Evolutionary conservation across 2,888 invertebrate genomes (phyloP).

Genomic region (Panzeria rudis): DNA sequence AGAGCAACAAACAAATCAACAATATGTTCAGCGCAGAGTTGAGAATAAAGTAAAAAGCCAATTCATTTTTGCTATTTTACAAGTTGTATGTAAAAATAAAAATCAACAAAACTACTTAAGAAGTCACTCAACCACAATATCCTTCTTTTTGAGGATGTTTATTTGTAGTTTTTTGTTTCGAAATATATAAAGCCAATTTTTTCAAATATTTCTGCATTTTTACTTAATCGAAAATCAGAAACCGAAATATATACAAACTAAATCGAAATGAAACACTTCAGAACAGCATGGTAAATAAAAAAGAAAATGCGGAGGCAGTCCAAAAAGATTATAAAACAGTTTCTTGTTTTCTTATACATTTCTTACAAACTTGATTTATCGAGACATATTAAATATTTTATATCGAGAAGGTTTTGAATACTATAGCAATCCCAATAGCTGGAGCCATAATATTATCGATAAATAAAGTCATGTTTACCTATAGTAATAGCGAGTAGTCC

Average conservation of each 20-base stretch:
- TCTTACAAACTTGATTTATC: no score
- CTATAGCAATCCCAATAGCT: no score
- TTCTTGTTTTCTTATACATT: no score
- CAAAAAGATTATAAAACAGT: background rate
- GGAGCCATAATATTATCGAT: no score
- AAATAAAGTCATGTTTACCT: no score
- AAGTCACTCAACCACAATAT: slow-evolving; percentile 67
- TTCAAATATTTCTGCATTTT: slow-evolving; percentile 14
- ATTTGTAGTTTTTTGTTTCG: slow-evolving; percentile 32
- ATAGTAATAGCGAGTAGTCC: no score
- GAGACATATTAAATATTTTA: no score
- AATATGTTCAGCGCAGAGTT: background rate
- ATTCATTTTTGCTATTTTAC: background rate
- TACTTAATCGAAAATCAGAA: slow-evolving; percentile 37
- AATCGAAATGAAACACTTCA: slow-evolving; percentile 25
- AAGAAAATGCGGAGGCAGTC: background rate
- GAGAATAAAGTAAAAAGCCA: background rate
- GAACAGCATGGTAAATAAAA: background rate
- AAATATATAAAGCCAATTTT: slow-evolving; percentile 28
- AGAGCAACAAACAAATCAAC: slow-evolving; percentile 21
- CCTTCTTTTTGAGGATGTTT: slow-evolving; percentile 21
- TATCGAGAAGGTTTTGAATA: no score
- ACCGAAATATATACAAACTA: slow-evolving; percentile 32
- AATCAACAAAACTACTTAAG: slow-evolving; percentile 67
- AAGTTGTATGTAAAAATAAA: slow-evolving; percentile 46